phyloP scores from a whole-genome alignment of 2,797 vertebrate genomes.

The Psittacula derbiana region DNA sequence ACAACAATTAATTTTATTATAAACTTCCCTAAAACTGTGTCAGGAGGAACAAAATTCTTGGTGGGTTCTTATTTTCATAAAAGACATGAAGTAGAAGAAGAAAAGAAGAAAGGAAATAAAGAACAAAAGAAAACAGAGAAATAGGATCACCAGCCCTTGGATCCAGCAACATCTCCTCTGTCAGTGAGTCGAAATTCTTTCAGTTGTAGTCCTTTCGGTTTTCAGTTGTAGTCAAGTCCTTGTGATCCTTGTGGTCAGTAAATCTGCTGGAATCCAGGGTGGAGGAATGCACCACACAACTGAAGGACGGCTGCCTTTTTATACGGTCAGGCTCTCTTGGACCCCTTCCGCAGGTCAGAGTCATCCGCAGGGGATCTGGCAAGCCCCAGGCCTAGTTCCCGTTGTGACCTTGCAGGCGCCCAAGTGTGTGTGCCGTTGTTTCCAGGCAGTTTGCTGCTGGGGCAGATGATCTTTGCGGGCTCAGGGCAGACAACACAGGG shows the following conservation, averaged over 20 bases:
- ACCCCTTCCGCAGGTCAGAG: background rate
- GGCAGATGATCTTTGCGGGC: background rate
- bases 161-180: background rate
- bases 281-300: background rate
- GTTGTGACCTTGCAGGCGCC: background rate
- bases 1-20: background rate
- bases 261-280: background rate
- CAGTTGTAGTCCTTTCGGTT: background rate
- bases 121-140: background rate
- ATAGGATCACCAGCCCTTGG: background rate
- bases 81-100: background rate
- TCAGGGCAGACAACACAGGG: background rate
- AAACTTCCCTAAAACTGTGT: background rate
- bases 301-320: background rate
- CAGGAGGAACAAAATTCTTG: background rate
- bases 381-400: background rate
- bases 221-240: background rate
- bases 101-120: background rate
- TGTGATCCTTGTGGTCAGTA: background rate
- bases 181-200: background rate
- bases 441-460: background rate
- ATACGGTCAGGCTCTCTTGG: background rate
- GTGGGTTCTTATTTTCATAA: background rate
- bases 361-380: background rate
- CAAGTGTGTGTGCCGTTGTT: background rate